phyloP scores from a whole-genome alignment of 2,888 invertebrate species.

The Latheticus oryzae region DNA sequence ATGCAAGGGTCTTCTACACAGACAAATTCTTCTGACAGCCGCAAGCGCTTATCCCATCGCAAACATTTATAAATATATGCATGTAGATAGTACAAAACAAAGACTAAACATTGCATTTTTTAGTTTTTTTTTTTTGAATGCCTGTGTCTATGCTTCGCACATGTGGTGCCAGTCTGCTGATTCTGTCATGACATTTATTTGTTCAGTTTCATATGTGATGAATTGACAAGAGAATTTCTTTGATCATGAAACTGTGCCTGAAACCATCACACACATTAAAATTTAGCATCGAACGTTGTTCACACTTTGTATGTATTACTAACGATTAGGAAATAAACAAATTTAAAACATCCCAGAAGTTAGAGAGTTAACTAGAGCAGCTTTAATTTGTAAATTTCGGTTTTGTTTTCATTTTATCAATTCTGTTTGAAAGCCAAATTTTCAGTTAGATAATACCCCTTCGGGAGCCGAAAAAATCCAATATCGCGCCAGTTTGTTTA shows the following conservation, averaged over 20 bases:
- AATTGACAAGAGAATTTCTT: slow-evolving; percentile 11
- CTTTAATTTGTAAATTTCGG: slow-evolving; percentile 7
- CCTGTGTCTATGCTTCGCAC: too few species aligned
- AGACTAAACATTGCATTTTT: slow-evolving; percentile 4
- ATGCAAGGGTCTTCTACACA: slow-evolving; percentile 12
- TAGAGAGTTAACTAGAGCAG: slow-evolving; percentile 1
- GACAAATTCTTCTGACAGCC: slow-evolving; percentile 18
- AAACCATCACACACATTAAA: too few species aligned
- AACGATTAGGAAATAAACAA: slow-evolving; percentile 1
- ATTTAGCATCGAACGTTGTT: too few species aligned
- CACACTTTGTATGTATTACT: too few species aligned
- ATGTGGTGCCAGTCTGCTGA: slow-evolving; percentile 4
- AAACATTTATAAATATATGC: slow-evolving; percentile 22
- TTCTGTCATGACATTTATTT: too few species aligned
- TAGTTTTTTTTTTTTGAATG: slow-evolving; percentile 1
- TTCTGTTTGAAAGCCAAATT: slow-evolving; percentile 6
- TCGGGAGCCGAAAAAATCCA: slow-evolving; percentile 9
- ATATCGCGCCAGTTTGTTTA: slow-evolving; percentile 11
- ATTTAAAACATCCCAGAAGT: background rate
- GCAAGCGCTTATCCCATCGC: background rate
- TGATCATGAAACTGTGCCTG: too few species aligned
- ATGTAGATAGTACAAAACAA: background rate
- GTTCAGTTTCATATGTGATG: too few species aligned
- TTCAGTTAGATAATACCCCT: slow-evolving; percentile 13
- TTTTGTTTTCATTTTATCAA: slow-evolving; percentile 14